Conservation (phyloP, 2,888 invertebrate genomes). For the Hirtodrosophila histrioides region DNA sequence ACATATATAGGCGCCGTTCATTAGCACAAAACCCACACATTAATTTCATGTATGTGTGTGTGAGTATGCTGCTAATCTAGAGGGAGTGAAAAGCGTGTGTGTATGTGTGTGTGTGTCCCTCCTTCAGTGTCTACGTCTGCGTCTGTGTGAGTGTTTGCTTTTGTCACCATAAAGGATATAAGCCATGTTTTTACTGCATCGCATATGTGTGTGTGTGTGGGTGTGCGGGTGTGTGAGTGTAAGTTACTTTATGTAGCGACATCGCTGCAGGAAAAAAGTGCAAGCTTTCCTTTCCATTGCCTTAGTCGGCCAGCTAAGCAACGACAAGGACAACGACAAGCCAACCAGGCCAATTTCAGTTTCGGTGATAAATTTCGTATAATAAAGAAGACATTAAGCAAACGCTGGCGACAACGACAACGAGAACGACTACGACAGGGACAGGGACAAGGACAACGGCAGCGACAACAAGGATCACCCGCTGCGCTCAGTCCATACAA, state of each 20-base stretch:
- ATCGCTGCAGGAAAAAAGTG: slow-evolving; percentile 56
- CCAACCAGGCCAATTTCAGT: slow-evolving; percentile 71
- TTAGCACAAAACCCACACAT: slow-evolving; percentile 76
- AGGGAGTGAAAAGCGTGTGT: slow-evolving; percentile 25
- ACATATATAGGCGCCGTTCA: slow-evolving; percentile 54
- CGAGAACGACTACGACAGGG: slow-evolving; percentile 29
- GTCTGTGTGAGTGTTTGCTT: slow-evolving; percentile 47
- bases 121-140: slow-evolving; percentile 24
- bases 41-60: slow-evolving; percentile 54
- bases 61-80: slow-evolving; percentile 54
- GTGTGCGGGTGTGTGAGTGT: slow-evolving; percentile 26
- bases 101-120: slow-evolving; percentile 15
- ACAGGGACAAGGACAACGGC: slow-evolving; percentile 33
- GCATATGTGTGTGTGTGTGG: slow-evolving; percentile 6
- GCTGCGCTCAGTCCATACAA: slow-evolving; percentile 40
- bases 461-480: slow-evolving; percentile 68
- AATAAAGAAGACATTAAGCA: slow-evolving; percentile 82
- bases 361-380: slow-evolving; percentile 81
- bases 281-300: slow-evolving; percentile 47
- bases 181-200: slow-evolving; percentile 59
- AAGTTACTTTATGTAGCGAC: slow-evolving; percentile 53
- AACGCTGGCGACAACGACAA: slow-evolving; percentile 62
- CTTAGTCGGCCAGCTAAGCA: slow-evolving; percentile 38
- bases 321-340: slow-evolving; percentile 44
- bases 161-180: slow-evolving; percentile 62